Base-by-base conservation (phyloP, 2,888 invertebrate species). In the Oscheius sp. region DNA sequence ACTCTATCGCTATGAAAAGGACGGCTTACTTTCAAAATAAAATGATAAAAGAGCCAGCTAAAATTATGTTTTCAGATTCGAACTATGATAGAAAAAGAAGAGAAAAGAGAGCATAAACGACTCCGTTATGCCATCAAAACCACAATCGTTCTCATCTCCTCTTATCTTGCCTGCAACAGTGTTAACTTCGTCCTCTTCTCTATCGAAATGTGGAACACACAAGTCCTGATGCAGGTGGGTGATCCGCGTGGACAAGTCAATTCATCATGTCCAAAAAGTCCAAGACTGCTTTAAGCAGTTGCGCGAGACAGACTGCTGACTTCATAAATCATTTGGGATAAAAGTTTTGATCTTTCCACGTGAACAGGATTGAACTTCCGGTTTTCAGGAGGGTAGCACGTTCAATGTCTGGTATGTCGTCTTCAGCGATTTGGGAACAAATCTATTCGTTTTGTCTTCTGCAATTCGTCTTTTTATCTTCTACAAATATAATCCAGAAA, bases 401-500 rank as follows among this genome's bases (percentile, higher is more conserved):
- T 81, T 80, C 70, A 61, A 61, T 33, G 59, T 68, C 22, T 67
- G 65, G 45, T 81, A 81, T 47, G 75, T 77, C 17, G 67, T 74
- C 28, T 30, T 68, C 41, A 70, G 73, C 28, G 81, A 81, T 38
- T 8, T 81, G 17, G 78, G 73, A 24, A 73, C 78, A n/a, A 76
- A 68, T 36, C 61, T 80, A 0, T 78, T 81, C 45, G 77, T 80
- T 0, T 57, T 80, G 8, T 80, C 78, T 6, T 77, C 77, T 1
- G 64, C 81, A 12, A 74, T 78, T 50, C 66, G 81, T 38, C 59
- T 81, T 4, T 80, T 80, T 59, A 78, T 81, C 61, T 81, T 76
- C 69, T 80, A 79, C 67, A 77, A 75, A 47, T 81, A 77, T 70
- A 81, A 81, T 47, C 50, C 72, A 4, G 81, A 81, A n/a, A 45